Base-by-base conservation (phyloP, 2,113 vertebrate species). In the Zosterops borbonicus region DNA sequence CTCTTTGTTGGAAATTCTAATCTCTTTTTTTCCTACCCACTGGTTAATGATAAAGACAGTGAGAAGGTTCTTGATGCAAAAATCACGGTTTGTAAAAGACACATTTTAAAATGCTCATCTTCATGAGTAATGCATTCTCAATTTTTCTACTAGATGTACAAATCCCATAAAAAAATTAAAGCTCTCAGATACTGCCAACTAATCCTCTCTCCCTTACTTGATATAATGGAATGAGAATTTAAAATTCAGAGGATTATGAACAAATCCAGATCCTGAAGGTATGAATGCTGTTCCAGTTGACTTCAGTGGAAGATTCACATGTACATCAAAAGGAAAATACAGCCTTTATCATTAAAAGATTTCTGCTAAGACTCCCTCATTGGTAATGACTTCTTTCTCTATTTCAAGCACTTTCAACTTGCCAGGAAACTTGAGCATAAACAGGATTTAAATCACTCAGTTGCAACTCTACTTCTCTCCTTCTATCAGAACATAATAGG, bases 241-340 rank as follows among this genome's bases (percentile, higher is more conserved):
- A 64, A 94, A 93, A 95, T 92, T 93, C 73, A 79, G 88, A 76
- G 80, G 95, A 92, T 96, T 97, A 95, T 65, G 76, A 95, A 68
- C 53, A 96, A 95, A 93, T 78, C 80, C 90, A 81, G 56, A 90
- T 90, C 44, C 46, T 78, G 60, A 95, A 94, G 33, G 65, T 78
- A 50, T 78, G 91, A 88, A 82, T 56, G 9, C 37, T 84, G 88
- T 96, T 96, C 90, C 90, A 93, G 85, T 76, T 92, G 93, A 90
- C 83, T 95, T 92, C 90, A 94, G 73, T 82, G 46, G 73, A 81
- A 89, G 60, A 92, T 60, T 89, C 76, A 60, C 31, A 13, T 18
- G 37, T 73, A 47, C 65, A 81, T 80, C 79, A 92, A 70, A 87
- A 33, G 49, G 28, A 92, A 90, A 68, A 89, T 78, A 64, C 21